A percentile compares a stretch with the other conserved stretches of the same genome.
phyloP scores from a whole-genome alignment of 2,888 invertebrate genomes.

The Pammene aurita region DNA sequence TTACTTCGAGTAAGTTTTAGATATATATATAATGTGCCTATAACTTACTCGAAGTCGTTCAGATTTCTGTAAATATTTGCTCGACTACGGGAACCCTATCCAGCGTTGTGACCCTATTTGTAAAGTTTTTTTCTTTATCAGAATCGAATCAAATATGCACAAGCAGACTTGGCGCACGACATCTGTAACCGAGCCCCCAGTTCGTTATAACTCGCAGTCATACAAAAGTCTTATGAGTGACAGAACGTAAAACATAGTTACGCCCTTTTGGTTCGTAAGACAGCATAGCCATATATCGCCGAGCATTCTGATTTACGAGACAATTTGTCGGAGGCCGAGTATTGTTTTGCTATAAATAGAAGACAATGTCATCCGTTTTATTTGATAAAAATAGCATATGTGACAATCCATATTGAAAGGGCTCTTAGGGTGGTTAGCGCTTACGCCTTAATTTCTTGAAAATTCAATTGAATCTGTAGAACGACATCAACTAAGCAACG shows the following conservation, averaged over 20 bases:
- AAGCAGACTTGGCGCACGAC: slow-evolving; percentile 30
- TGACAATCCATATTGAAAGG: no score
- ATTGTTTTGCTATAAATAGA: slow-evolving; percentile 42
- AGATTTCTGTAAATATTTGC: not conserved
- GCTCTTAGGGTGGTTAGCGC: no score
- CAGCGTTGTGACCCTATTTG: not conserved
- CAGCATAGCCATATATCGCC: slow-evolving; percentile 38
- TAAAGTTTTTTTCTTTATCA: not conserved
- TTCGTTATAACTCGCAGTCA: slow-evolving; percentile 16
- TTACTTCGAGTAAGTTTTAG: not conserved
- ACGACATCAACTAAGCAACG: no score
- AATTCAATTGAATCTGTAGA: no score
- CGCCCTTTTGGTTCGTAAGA: slow-evolving; percentile 10
- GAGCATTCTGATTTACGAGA: slow-evolving; percentile 42
- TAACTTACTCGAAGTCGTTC: no score
- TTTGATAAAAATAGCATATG: slow-evolving; percentile 22
- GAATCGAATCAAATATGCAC: slow-evolving; percentile 27
- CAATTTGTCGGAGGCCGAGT: slow-evolving; percentile 42
- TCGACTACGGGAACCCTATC: not conserved
- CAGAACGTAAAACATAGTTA: not conserved
- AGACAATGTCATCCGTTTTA: slow-evolving; percentile 17
- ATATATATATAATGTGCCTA: no score
- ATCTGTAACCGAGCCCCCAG: slow-evolving; percentile 31
- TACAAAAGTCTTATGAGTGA: not conserved
- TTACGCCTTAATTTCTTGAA: no score